Conservation (phyloP, 2,113 vertebrate genomes). For the Procapra przewalskii region DNA sequence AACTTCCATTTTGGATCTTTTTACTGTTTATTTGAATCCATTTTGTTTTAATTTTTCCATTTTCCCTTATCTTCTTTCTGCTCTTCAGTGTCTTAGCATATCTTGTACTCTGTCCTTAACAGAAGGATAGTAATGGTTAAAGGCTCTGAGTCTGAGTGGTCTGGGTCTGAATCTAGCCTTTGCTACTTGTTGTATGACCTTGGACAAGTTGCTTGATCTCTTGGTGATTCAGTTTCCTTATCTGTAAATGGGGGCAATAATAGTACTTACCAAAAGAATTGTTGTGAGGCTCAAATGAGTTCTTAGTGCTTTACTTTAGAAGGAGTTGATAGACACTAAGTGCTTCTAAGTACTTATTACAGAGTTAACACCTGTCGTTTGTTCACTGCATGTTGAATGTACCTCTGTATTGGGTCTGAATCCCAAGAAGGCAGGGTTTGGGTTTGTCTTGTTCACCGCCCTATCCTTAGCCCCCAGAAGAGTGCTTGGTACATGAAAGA, state of each 20-base stretch:
- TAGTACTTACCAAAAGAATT: background rate
- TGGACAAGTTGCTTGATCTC: background rate
- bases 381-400: background rate
- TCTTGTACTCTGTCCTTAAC: background rate
- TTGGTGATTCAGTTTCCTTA: background rate
- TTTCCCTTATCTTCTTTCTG: background rate
- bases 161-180: background rate
- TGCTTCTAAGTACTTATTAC: background rate
- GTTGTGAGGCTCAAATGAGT: background rate
- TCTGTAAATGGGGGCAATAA: background rate
- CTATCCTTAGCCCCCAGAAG: background rate
- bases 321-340: background rate
- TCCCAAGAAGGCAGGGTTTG: background rate
- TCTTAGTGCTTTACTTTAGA: background rate
- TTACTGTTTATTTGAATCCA: background rate
- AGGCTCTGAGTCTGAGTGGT: background rate
- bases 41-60: background rate
- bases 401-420: background rate
- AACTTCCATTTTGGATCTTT: background rate
- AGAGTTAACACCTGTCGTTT: background rate
- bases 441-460: background rate
- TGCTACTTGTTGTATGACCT: background rate
- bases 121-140: background rate
- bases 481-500: background rate
- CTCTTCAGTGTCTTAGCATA: background rate